These are phyloP conservation scores for Sorex maritimensis DNA, from an alignment of 2,797 vertebrate species.

Conservation along the genomic window DNA sequence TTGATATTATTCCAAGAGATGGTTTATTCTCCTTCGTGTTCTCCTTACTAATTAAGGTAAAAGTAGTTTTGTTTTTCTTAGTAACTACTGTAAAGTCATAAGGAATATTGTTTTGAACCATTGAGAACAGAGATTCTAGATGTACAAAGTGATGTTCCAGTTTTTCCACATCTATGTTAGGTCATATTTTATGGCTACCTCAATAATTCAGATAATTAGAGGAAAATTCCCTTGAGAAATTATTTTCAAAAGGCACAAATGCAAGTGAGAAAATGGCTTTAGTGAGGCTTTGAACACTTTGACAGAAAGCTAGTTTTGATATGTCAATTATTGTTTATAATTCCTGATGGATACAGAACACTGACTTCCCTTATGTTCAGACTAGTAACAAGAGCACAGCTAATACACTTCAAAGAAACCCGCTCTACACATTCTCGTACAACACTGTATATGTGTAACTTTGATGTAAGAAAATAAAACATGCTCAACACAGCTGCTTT, in stretches of 20 bases:
- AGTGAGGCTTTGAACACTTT: conserved; percentile 43
- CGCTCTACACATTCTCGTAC: neutral
- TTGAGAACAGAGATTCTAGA: neutral
- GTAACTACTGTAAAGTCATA: neutral
- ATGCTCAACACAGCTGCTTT: conserved; percentile 64
- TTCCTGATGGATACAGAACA: conserved; percentile 57
- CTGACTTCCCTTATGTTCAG: conserved; percentile 21
- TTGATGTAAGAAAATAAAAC: conserved; percentile 76
- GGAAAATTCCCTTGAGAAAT: conserved; percentile 48
- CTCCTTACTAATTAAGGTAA: neutral
- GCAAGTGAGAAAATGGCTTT: conserved; percentile 34
- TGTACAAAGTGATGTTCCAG: conserved; percentile 14
- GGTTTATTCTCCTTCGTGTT: conserved; percentile 37
- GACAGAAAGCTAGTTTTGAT: conserved; percentile 56
- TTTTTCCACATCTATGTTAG: neutral
- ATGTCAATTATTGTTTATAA: conserved; percentile 36
- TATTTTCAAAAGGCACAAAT: conserved; percentile 57
- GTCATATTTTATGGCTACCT: conserved; percentile 32
- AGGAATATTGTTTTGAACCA: neutral
- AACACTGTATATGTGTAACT: conserved; percentile 45
- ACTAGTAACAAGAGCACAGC: conserved; percentile 32
- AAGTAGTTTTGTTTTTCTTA: conserved; percentile 59
- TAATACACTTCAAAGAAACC: conserved; percentile 66
- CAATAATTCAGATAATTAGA: conserved; percentile 55
- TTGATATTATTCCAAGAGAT: conserved; percentile 58